phyloP scores from a whole-genome alignment of 2,113 vertebrate species.

The Orthochromis malagaraziensis region DNA sequence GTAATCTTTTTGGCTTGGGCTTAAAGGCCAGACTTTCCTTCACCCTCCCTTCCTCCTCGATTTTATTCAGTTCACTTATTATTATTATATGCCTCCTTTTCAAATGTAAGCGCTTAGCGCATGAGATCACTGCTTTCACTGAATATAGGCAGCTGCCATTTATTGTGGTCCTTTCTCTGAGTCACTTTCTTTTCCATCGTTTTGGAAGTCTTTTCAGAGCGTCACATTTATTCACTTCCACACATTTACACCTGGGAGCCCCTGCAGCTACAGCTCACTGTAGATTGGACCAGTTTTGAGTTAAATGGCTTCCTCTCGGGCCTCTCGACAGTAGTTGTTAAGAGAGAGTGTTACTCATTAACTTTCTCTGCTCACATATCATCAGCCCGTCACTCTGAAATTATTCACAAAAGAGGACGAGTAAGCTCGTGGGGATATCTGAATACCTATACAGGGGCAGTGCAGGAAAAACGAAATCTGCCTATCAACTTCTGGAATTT shows the following conservation, averaged over 20 bases:
- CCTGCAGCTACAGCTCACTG: neutral
- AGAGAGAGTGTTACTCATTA: slow-evolving; percentile 12
- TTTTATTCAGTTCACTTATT: neutral
- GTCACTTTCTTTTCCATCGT: neutral
- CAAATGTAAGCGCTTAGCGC: slow-evolving; percentile 37
- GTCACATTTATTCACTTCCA: neutral
- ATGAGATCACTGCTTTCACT: slow-evolving; percentile 60
- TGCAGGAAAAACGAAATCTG: neutral
- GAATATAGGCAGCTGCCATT: slow-evolving; percentile 54
- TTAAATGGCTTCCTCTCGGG: neutral
- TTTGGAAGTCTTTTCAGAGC: neutral
- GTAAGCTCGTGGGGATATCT: neutral
- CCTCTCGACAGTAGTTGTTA: slow-evolving; percentile 10
- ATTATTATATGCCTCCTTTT: neutral
- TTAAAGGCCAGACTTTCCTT: neutral
- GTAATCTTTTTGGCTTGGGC: neutral
- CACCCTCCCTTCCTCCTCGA: neutral
- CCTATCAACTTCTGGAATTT: slow-evolving; percentile 19
- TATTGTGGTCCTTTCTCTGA: slow-evolving; percentile 6
- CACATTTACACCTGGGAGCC: slow-evolving; percentile 27
- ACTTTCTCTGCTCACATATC: slow-evolving; percentile 20
- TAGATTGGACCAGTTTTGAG: neutral
- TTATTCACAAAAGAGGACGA: neutral
- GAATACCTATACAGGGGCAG: neutral
- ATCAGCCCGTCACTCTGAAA: slow-evolving; percentile 3